Conservation (phyloP, 2,888 invertebrate genomes). For the Apamea sordens region DNA sequence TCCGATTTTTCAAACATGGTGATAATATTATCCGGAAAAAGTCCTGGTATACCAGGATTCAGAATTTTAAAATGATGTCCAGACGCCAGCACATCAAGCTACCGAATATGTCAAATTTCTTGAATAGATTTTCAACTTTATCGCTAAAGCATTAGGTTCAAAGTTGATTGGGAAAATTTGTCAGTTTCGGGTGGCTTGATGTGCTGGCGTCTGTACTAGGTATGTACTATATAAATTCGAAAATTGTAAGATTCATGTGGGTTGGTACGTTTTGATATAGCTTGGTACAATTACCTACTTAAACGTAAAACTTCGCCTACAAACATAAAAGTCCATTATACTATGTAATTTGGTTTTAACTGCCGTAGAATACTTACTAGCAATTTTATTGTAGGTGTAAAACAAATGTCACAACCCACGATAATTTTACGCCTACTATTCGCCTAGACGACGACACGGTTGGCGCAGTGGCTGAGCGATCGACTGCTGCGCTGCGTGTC, state of each 20-base stretch:
- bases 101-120: no score
- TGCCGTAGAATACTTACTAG: not conserved
- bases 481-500: no score
- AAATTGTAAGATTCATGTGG: not conserved
- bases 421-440: not conserved
- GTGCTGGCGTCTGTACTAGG: not conserved
- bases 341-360: conserved; percentile 4
- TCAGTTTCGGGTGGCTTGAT: no score
- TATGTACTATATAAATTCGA: not conserved
- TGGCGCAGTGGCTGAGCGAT: no score
- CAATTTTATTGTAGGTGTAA: not conserved
- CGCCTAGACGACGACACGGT: no score
- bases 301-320: not conserved
- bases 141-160: no score
- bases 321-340: not conserved
- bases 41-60: not conserved
- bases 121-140: no score
- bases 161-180: no score
- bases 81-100: no score
- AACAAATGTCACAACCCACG: conserved; percentile 22
- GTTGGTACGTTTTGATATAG: not conserved
- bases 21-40: not conserved
- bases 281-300: not conserved
- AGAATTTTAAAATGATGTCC: no score
- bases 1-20: not conserved